Percentiles rank a stretch among this genome's conserved stretches.
These are phyloP conservation scores for Nicator chloris DNA, from an alignment of 2,113 vertebrate species.

Conservation along the genomic window DNA sequence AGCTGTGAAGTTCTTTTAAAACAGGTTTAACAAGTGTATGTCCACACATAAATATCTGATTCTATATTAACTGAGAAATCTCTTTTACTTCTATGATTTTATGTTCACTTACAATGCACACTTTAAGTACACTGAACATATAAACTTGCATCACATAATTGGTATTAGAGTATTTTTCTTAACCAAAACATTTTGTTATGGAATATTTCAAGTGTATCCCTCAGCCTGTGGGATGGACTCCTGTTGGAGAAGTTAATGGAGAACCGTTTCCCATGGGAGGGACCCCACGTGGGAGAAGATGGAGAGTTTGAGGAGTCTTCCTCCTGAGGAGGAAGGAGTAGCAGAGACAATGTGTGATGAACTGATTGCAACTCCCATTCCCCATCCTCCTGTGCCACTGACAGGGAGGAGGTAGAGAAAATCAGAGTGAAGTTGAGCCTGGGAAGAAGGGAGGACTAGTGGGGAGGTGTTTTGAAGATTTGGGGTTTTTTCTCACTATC, in stretches of 20 bases:
- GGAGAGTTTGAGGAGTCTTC: not conserved
- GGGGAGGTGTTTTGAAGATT: not conserved
- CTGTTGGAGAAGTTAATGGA: not conserved
- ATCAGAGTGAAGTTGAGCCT: not conserved
- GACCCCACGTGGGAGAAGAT: fast-evolving
- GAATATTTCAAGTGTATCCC: not conserved
- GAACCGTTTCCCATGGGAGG: not conserved
- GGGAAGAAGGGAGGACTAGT: not conserved
- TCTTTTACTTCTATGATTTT: not conserved
- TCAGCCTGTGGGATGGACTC: not conserved
- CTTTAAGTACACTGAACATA: not conserved
- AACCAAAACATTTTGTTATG: not conserved
- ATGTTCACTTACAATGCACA: not conserved
- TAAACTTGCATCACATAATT: not conserved
- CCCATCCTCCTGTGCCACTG: not conserved
- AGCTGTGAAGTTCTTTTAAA: not conserved
- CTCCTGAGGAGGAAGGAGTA: not conserved
- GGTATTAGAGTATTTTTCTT: not conserved
- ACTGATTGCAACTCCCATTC: fast-evolving
- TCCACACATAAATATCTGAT: not conserved
- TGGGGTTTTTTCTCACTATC: not conserved
- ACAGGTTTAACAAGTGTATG: not conserved
- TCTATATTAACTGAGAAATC: not conserved
- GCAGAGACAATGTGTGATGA: not conserved
- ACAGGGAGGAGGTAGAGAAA: not conserved